Base-by-base conservation (phyloP, 1,140 invertebrate genomes). In the Glossosoma conforme region DNA sequence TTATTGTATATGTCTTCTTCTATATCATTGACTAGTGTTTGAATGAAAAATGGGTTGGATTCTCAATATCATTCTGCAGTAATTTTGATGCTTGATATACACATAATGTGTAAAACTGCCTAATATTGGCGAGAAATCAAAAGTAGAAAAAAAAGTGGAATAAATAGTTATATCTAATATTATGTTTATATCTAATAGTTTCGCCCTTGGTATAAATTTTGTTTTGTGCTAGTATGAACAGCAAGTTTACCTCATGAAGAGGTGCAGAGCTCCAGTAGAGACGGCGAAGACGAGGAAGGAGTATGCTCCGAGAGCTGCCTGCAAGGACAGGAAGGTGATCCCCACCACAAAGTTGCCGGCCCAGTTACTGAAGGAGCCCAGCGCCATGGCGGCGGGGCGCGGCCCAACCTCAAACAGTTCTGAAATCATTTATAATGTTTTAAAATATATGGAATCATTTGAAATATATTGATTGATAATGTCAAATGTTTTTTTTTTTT, bases 331-430 rank as follows among this genome's bases (percentile, higher is more conserved):
- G 72, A 93, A 91, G 17, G 77, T 71, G 74, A 92, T 83, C 18
- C 86, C 91, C 50, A 95, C 84, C n/a, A 89, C 61, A 64, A 96
- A 93, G 69, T 94, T 96, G 22, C 86, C 87, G 1, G 80, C 77
- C 93, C 93, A 96, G 67, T 95, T 97, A 21, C 84, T 80, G 56
- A 93, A 77, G 48, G 90, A 91, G 11, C 91, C 90, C 52, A 94
- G 76, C 38, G 90, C 84, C 84, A 94, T 93, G 24, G 89, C 91
- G 30, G 82, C 80, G 0, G 90, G 81, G 38, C 90, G 79, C 1
- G 91, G 85, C 1, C 83, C 86, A 51, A 93, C 86, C 58, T 91
- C 84, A 62, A 96, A 94, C 22, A 97, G 69, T 75, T 97, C 93
- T 67, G 73, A 53, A 66, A 65, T 61, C 41, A 42, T 35, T 46